Evolutionary conservation across 2,797 vertebrate genomes (phyloP).

Genomic region (Coendou prehensilis): DNA sequence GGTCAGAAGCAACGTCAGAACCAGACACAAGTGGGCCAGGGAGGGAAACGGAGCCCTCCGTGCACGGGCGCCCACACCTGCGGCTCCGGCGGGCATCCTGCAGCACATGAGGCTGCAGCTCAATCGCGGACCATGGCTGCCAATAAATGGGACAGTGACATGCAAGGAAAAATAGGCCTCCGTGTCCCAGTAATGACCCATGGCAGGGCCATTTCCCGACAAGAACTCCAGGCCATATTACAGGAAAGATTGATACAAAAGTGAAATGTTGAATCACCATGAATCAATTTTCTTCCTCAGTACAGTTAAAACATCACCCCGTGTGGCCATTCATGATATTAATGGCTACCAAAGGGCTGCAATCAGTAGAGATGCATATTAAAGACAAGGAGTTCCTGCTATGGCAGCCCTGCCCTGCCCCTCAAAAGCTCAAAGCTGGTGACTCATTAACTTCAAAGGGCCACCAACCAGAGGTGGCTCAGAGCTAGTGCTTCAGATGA

Average conservation of each 20-base stretch:
- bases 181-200: not conserved
- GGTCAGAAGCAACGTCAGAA: slow-evolving; percentile 23
- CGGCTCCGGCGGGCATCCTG: rapidly evolving
- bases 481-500: not conserved
- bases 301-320: not conserved
- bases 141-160: not conserved
- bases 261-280: not conserved
- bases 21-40: not conserved
- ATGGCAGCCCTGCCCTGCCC: rapidly evolving
- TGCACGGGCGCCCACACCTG: rapidly evolving
- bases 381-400: not conserved
- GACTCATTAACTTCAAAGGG: not conserved
- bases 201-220: not conserved
- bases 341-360: too few relatives aligned
- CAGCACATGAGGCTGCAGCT: rapidly evolving
- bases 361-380: rapidly evolving
- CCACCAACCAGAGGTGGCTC: not conserved
- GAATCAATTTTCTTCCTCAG: not conserved
- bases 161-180: not conserved
- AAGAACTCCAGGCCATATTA: not conserved
- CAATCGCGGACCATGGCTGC: not conserved
- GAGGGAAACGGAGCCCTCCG: not conserved
- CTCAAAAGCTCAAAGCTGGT: not conserved
- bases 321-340: rapidly evolving
- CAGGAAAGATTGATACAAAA: not conserved